Base-by-base conservation (phyloP, 2,113 vertebrate genomes). In the Pogonocichla stellata region DNA sequence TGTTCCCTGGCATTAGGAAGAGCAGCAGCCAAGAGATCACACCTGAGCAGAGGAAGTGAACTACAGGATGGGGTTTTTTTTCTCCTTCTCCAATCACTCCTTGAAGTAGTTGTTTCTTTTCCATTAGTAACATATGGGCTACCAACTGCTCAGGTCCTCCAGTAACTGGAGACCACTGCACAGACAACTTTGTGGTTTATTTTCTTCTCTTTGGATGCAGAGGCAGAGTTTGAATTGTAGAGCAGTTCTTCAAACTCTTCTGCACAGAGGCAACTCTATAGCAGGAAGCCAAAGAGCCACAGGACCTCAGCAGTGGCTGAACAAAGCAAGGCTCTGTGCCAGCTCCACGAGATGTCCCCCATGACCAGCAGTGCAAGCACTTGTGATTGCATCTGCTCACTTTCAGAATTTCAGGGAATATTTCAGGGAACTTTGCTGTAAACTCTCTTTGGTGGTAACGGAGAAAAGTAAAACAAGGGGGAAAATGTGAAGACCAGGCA, bases 281-380 rank as follows among this genome's bases (percentile, higher is more conserved):
- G 87, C 58, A 77, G 74, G 92, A 78, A 94, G 85, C 75, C 79
- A 71, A 82, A 90, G 60, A 93, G 64, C 67, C 85, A 60, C 9
- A 94, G 91, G 77, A 86, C 78, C 94, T 48, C 48, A 86, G 64
- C 64, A 71, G 40, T 20, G 71, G 72, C 58, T 23, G 51, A 83
- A 48, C 8, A 64, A 60, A 87, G 29, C 19, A 28, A 80, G 74
- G 80, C 45, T 87, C 45, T 2, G 28, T 42, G 81, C 57, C 90
- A 92, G 57, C 54, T 87, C 65, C 67, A 8, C 2, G 33, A 92
- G 88, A 18, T 51, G n/a, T 66, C 54, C 54, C 58, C 26, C 19
- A 8, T 25, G 64, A 65, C 38, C 61, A 53, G 65, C 7, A 4
- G 45, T 10, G 53, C 74, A 48, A 53, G 26, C 57, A 14, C 62